phyloP scores from a whole-genome alignment of 2,797 vertebrate genomes.

The Psittacula derbiana region DNA sequence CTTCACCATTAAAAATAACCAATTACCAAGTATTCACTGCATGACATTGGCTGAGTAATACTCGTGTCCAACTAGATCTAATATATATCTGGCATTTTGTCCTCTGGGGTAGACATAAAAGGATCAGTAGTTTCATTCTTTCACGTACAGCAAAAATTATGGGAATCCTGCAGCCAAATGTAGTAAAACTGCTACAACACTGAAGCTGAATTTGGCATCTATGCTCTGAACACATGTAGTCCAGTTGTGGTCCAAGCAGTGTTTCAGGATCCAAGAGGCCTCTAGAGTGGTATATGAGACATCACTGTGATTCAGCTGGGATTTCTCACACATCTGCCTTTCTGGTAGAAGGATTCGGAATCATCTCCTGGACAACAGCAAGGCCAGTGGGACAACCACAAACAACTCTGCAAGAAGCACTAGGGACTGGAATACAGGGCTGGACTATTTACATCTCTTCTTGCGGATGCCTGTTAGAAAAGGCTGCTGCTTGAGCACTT shows the following conservation, averaged over 20 bases:
- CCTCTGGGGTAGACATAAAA: conserved; percentile 29
- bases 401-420: neutral
- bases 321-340: conserved; percentile 49
- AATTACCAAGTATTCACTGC: neutral
- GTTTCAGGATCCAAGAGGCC: conserved; percentile 49
- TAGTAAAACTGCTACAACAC: conserved; percentile 52
- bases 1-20: neutral
- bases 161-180: conserved; percentile 43
- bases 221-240: conserved; percentile 10
- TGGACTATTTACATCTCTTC: neutral
- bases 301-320: neutral
- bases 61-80: neutral
- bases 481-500: neutral
- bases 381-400: neutral
- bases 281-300: conserved; percentile 33
- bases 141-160: conserved; percentile 49
- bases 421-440: neutral
- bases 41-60: neutral
- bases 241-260: conserved; percentile 31
- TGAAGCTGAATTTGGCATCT: conserved; percentile 45
- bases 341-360: conserved; percentile 30
- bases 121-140: conserved; percentile 57
- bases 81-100: conserved; percentile 28
- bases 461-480: neutral
- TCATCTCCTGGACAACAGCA: neutral